Conservation (phyloP, 2,888 invertebrate genomes). For the Netelia fuscicornis region DNA sequence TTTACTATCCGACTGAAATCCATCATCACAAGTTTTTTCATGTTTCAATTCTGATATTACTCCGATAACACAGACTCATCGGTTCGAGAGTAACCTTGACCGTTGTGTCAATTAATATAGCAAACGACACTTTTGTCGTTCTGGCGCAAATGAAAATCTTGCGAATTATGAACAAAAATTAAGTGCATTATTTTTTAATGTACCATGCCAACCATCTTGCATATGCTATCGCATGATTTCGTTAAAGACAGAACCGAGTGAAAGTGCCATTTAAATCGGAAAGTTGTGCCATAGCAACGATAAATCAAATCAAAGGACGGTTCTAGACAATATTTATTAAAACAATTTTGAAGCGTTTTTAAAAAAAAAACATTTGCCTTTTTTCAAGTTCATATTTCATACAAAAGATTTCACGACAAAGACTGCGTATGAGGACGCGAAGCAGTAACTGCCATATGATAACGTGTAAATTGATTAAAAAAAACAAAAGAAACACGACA, state of each 20-base stretch:
- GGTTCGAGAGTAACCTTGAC: too few relatives aligned
- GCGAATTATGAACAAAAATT: not conserved
- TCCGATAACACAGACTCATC: not conserved
- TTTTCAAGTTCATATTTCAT: constrained; percentile 37
- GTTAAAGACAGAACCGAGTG: not conserved
- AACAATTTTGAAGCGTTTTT: constrained; percentile 7
- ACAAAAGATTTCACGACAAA: constrained; percentile 51
- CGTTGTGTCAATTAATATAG: not conserved
- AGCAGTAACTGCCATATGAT: constrained; percentile 73
- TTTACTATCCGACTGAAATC: constrained; percentile 59
- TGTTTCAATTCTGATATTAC: not conserved
- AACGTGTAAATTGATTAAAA: constrained; percentile 61
- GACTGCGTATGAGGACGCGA: constrained; percentile 50
- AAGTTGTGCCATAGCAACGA: constrained; percentile 79
- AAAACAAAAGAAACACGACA: constrained; percentile 49
- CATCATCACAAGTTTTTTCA: too few relatives aligned
- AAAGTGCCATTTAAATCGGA: constrained; percentile 54
- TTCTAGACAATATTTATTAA: constrained; percentile 73
- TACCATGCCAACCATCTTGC: constrained; percentile 3
- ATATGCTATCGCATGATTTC: constrained; percentile 14
- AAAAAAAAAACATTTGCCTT: constrained; percentile 46
- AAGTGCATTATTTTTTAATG: not conserved
- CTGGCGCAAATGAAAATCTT: not conserved
- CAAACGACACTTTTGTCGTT: not conserved
- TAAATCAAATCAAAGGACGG: constrained; percentile 74